A percentile compares a stretch with the other conserved stretches of the same genome.
Conservation (phyloP, 2,888 invertebrate species). For the Aethes cnicana region DNA sequence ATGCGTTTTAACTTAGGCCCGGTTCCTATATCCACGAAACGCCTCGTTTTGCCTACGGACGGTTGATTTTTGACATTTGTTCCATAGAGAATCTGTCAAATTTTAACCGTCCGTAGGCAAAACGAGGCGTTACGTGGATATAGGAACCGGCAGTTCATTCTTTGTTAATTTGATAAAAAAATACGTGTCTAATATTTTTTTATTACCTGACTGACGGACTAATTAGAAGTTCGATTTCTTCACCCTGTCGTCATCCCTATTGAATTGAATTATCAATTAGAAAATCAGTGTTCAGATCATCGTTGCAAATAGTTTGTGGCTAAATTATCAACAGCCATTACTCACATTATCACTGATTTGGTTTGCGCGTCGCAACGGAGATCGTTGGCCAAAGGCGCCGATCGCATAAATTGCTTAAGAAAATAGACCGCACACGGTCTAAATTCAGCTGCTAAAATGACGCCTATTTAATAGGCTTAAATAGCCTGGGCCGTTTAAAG, state of each 20-base stretch:
- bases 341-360: constrained; percentile 66
- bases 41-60: no score
- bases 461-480: constrained; percentile 21
- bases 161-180: no score
- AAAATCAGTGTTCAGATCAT: constrained; percentile 60
- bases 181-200: no score
- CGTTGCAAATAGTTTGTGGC: constrained; percentile 62
- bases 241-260: background rate
- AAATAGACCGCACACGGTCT: constrained; percentile 66
- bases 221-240: constrained; percentile 1
- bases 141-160: no score
- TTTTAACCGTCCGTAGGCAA: no score
- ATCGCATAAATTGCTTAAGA: constrained; percentile 70
- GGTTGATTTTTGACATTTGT: no score
- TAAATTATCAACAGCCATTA: constrained; percentile 63
- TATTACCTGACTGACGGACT: no score
- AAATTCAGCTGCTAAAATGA: constrained; percentile 37
- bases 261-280: constrained; percentile 58
- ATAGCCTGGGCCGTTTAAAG: constrained; percentile 6
- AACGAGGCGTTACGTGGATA: no score
- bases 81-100: no score
- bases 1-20: no score
- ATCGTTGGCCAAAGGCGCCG: constrained; percentile 62
- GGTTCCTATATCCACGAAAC: no score
- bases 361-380: constrained; percentile 53